These are phyloP conservation scores for Syngnathoides biaculeatus DNA, from an alignment of 2,113 vertebrate species.

Conservation along the genomic window DNA sequence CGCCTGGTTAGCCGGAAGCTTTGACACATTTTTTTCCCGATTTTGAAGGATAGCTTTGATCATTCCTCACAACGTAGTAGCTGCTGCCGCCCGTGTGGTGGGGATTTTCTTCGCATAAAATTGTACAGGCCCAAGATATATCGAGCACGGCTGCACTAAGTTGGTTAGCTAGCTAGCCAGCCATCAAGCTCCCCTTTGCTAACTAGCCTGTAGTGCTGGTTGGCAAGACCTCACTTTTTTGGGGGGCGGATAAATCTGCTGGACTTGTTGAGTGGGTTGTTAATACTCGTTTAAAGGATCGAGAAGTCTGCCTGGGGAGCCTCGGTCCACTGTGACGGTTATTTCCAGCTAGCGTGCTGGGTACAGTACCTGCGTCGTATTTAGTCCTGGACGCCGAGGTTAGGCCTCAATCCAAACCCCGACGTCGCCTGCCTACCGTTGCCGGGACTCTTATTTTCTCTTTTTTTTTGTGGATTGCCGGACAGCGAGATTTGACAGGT, in stretches of 20 bases:
- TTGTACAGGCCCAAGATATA: conserved; percentile 40
- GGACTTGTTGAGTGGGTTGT: conserved; percentile 13
- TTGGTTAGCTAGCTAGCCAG: conserved; percentile 54
- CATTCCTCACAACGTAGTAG: not conserved
- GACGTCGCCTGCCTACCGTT: conserved; percentile 25
- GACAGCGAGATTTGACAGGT: conserved; percentile 67
- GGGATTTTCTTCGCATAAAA: conserved; percentile 22
- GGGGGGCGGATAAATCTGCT: not conserved
- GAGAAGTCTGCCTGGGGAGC: conserved; percentile 13
- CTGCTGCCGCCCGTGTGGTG: conserved; percentile 1
- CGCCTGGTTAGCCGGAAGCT: conserved; percentile 43
- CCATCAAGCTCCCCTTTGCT: conserved; percentile 47
- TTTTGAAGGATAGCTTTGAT: not conserved
- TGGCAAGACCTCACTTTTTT: conserved; percentile 21
- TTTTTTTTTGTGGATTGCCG: conserved; percentile 28
- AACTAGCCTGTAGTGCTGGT: conserved; percentile 47
- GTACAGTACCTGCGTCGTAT: conserved; percentile 58
- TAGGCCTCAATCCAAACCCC: conserved; percentile 57
- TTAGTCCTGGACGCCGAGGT: conserved; percentile 53
- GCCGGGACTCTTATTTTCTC: conserved; percentile 13
- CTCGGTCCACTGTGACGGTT: conserved; percentile 21
- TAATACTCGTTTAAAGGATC: not conserved
- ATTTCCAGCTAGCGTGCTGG: conserved; percentile 45
- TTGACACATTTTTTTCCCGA: conserved; percentile 11
- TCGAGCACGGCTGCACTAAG: conserved; percentile 49